phyloP scores from a whole-genome alignment of 2,113 vertebrate genomes.

The Corvus hawaiiensis region DNA sequence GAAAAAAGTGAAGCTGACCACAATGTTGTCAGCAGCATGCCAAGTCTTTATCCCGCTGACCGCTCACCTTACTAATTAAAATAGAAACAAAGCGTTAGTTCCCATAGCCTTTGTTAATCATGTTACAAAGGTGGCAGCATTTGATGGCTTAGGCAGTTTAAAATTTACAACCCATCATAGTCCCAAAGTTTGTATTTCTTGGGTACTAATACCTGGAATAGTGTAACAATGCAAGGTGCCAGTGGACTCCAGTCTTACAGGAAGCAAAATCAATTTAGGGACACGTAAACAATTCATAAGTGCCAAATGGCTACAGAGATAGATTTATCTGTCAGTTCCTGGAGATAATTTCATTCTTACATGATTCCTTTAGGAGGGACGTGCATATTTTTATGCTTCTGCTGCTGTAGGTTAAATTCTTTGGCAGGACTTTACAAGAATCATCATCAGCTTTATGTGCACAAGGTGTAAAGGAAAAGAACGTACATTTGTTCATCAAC shows the following conservation, averaged over 20 bases:
- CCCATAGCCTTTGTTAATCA: background rate
- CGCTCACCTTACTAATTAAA: background rate
- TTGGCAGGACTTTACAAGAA: background rate
- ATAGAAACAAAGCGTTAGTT: background rate
- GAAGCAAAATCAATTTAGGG: background rate
- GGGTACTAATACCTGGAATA: background rate
- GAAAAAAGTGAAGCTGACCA: background rate
- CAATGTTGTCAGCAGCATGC: accelerated
- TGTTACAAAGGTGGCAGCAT: background rate
- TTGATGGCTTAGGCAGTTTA: background rate
- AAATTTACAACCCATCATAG: background rate
- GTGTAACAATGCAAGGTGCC: background rate
- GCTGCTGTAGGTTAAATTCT: background rate
- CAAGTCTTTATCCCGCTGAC: background rate
- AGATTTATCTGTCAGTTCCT: background rate
- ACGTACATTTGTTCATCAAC: background rate
- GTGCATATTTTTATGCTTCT: background rate
- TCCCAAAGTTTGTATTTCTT: background rate
- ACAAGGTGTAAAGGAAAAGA: background rate
- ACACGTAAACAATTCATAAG: background rate
- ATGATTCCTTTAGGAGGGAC: background rate
- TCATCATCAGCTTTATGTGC: background rate
- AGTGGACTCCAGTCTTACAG: background rate
- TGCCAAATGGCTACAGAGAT: background rate
- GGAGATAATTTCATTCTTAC: background rate